phyloP scores from a whole-genome alignment of 1,140 invertebrate species.

The Zaprionus taronus region DNA sequence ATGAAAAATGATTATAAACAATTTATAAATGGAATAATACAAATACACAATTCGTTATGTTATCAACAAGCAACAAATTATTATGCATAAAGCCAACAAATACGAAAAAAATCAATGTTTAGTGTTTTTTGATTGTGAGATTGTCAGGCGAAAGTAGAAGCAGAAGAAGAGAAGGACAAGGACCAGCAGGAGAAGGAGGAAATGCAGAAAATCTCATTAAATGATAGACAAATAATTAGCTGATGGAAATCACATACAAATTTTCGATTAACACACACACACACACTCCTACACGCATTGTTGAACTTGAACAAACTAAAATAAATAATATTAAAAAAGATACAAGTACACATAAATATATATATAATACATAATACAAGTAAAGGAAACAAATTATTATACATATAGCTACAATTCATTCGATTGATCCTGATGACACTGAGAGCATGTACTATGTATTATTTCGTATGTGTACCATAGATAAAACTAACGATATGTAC shows the following conservation, averaged over 20 bases:
- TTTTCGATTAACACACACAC: slow-evolving; percentile 29
- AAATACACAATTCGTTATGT: slow-evolving; percentile 80
- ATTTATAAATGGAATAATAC: slow-evolving; percentile 63
- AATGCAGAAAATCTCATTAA: slow-evolving; percentile 70
- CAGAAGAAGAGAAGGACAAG: slow-evolving; percentile 17
- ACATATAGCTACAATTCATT: slow-evolving; percentile 69
- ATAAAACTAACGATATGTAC: slow-evolving; percentile 45
- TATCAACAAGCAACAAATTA: slow-evolving; percentile 63
- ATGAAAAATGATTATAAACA: slow-evolving; percentile 57
- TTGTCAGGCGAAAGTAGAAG: slow-evolving; percentile 8
- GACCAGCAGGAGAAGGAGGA: not conserved
- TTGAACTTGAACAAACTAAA: slow-evolving; percentile 67
- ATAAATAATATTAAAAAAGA: slow-evolving; percentile 34
- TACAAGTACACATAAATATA: slow-evolving; percentile 31
- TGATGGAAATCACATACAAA: slow-evolving; percentile 49
- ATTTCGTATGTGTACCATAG: slow-evolving; percentile 77
- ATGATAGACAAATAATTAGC: slow-evolving; percentile 81
- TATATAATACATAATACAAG: slow-evolving; percentile 10
- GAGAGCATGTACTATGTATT: slow-evolving; percentile 62
- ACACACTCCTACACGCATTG: slow-evolving; percentile 52
- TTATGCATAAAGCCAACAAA: slow-evolving; percentile 68
- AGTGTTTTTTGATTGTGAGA: slow-evolving; percentile 76
- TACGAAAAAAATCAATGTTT: slow-evolving; percentile 68
- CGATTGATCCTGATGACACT: slow-evolving; percentile 53
- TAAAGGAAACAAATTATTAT: slow-evolving; percentile 57